Evolutionary conservation across 2,888 invertebrate species (phyloP).

Genomic region (Drymonia ruficornis): DNA sequence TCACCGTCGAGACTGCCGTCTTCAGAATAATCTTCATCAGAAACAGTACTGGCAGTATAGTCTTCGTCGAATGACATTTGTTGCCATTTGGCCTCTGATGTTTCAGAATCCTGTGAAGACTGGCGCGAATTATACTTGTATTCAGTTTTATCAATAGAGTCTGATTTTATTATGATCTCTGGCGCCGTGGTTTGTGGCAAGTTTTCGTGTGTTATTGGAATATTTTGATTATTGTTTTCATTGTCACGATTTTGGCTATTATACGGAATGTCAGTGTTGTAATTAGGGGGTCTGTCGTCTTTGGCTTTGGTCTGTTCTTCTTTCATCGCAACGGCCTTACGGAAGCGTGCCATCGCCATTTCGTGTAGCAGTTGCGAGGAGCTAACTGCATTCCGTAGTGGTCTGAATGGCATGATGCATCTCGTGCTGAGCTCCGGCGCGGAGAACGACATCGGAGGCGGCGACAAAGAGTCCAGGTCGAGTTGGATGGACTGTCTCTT

Average conservation of each 20-base stretch:
- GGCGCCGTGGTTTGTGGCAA: slow-evolving; percentile 42
- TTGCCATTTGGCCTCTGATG: slow-evolving; percentile 74
- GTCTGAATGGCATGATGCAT: slow-evolving; percentile 79
- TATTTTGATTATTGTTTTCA: slow-evolving; percentile 32
- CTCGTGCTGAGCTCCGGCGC: slow-evolving; percentile 89
- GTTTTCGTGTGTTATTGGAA: slow-evolving; percentile 28
- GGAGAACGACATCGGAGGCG: slow-evolving; percentile 92
- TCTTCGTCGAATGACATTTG: slow-evolving; percentile 84
- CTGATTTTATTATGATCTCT: slow-evolving; percentile 65
- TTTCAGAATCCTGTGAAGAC: slow-evolving; percentile 58
- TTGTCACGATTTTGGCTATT: slow-evolving; percentile 40
- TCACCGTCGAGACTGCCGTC: slow-evolving; percentile 72
- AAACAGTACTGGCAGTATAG: slow-evolving; percentile 87
- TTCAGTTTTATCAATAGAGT: slow-evolving; percentile 61
- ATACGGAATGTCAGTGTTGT: slow-evolving; percentile 70
- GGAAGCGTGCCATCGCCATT: slow-evolving; percentile 92
- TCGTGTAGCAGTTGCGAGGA: slow-evolving; percentile 93
- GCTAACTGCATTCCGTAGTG: slow-evolving; percentile 90
- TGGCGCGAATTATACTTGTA: slow-evolving; percentile 54
- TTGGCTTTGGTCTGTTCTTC: slow-evolving; percentile 84
- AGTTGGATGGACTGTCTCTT: slow-evolving; percentile 86
- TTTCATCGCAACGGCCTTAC: slow-evolving; percentile 90
- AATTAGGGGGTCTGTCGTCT: slow-evolving; percentile 45
- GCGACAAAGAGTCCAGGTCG: slow-evolving; percentile 87
- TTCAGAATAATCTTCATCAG: slow-evolving; percentile 76